These are phyloP conservation scores for Mimachlamys varia DNA, from an alignment of 2,888 invertebrate genomes.

Conservation along the genomic window DNA sequence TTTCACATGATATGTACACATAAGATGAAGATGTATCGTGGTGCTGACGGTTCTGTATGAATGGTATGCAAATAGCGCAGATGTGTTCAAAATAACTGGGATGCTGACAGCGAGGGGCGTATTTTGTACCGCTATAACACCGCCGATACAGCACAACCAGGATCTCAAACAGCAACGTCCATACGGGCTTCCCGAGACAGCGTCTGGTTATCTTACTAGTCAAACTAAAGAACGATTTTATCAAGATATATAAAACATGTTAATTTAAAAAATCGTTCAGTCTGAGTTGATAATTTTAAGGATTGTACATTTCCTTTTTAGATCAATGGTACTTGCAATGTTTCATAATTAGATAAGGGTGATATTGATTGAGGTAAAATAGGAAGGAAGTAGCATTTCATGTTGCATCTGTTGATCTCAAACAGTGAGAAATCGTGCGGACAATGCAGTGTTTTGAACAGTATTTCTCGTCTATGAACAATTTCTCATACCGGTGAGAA, in stretches of 20 bases:
- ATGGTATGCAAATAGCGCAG: conserved; percentile 34
- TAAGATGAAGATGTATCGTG: neutral
- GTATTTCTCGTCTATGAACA: no score
- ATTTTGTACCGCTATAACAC: neutral
- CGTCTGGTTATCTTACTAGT: neutral
- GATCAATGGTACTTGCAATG: no score
- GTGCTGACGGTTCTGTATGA: neutral
- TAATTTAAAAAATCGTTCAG: neutral
- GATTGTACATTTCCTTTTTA: no score
- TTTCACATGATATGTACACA: neutral
- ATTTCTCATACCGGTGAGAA: no score
- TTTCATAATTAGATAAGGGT: no score
- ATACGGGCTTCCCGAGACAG: neutral
- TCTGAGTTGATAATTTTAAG: no score
- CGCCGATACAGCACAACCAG: neutral
- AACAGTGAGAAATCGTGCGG: no score
- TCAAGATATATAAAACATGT: neutral
- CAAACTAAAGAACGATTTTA: neutral
- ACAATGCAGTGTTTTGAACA: no score
- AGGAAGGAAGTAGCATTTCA: no score
- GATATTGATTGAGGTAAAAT: no score
- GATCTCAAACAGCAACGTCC: neutral
- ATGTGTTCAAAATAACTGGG: conserved; percentile 31
- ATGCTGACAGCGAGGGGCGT: neutral
- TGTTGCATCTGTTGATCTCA: no score